Percentiles rank a stretch among this genome's conserved stretches.
Conservation (phyloP, 53 echinoderm and acorn worm genomes). For the Pentamera pediparva region DNA sequence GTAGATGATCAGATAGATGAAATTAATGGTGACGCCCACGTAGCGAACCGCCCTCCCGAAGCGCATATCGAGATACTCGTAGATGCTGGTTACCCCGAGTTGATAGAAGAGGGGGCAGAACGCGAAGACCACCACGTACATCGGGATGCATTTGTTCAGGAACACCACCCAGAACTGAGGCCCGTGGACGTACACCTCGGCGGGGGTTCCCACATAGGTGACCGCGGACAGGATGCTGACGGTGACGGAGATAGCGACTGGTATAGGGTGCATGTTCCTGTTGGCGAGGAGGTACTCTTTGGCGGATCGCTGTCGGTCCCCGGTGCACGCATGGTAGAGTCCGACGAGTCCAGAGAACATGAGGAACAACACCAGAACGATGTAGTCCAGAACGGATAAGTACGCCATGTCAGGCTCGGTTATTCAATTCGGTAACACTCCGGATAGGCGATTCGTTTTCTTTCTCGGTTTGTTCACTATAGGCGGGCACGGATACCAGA, state of each 20-base stretch:
- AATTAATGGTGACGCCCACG: slow-evolving; percentile 8
- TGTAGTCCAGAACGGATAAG: slow-evolving; percentile 1
- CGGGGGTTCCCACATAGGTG: slow-evolving; percentile 4
- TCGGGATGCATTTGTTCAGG: background rate
- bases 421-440: too few relatives aligned
- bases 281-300: slow-evolving; percentile 20
- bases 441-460: too few relatives aligned
- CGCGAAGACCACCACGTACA: background rate
- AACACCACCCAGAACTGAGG: slow-evolving; percentile 4
- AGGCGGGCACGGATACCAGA: too few relatives aligned
- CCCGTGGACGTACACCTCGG: slow-evolving; percentile 21
- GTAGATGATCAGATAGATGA: background rate
- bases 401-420: too few relatives aligned
- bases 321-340: slow-evolving; percentile 13
- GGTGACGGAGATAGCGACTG: slow-evolving; percentile 4
- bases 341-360: background rate
- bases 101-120: slow-evolving; percentile 20
- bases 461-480: too few relatives aligned
- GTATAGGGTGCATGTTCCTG: slow-evolving; percentile 19
- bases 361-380: background rate
- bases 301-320: slow-evolving; percentile 19
- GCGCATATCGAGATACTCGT: slow-evolving; percentile 26
- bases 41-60: slow-evolving; percentile 8
- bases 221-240: slow-evolving; percentile 24
- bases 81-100: slow-evolving; percentile 16